Evolutionary conservation across 2,797 vertebrate genomes (phyloP), one percentile per base, ranked within the genome.

Genomic region (Kryptopterus vitreolus): DNA sequence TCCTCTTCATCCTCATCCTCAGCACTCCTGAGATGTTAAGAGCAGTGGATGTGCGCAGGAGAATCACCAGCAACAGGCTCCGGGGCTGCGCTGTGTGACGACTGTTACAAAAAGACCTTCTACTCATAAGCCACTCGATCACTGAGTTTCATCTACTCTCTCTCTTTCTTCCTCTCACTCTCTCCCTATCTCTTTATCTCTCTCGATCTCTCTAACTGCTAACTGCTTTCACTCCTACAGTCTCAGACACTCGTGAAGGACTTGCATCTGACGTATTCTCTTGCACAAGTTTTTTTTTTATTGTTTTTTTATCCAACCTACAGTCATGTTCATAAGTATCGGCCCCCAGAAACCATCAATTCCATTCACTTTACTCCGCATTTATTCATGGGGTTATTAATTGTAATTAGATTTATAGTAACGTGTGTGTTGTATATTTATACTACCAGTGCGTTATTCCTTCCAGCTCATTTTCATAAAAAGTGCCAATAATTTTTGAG

Each of bases 81-180:
- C 73, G 65, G 52, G 59, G 57, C 81, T 85, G 77, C 79, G 77
- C 46, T 81, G 69, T 73, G 86, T 90, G 90, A 90, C 86, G 79
- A 84, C 86, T 86, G 81, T 86, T 59, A 35, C 48, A 57, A 22
- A 74, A 63, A 66, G 20, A 52, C 63, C 43, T 38, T 12, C 26
- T 52, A 4, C 70, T 16, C 16, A 75, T 15, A 66, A 29, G 3
- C 48, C 33, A 73, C 59, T 65, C 65, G 18, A 80, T 58, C 63
- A 1, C 24, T 66, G 79, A 73, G 5, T 71, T 53, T 66, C 43
- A 26, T 52, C 53, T 24, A 26, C 2, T 43, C 52, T 57, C 50
- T 57, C 63, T 77, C 70, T 58, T 62, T 63, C 83, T 76, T 76
- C 83, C 77, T 77, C 81, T 73, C 83, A 74, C 8, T 62, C 13